Conservation (phyloP, 2,113 vertebrate genomes). For the Bufo bufo region DNA sequence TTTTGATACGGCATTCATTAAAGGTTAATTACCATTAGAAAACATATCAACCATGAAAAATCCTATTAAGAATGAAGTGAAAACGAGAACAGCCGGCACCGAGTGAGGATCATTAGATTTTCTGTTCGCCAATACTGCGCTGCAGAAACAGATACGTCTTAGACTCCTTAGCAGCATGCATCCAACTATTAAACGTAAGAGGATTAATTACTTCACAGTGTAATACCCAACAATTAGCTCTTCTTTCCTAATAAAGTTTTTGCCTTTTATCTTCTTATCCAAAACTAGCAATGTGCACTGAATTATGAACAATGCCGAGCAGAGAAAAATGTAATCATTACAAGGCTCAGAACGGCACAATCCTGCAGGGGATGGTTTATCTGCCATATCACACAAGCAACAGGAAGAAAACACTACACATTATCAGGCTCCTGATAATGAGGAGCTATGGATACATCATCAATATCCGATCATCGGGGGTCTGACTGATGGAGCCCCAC, state of each 20-base stretch:
- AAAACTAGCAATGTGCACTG: neutral
- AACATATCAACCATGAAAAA: conserved; percentile 51
- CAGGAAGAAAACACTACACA: neutral
- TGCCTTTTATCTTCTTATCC: neutral
- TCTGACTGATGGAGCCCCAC: too few species aligned
- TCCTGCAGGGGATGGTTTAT: neutral
- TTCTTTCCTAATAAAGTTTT: conserved; percentile 47
- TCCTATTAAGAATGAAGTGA: conserved; percentile 51
- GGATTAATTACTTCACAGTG: conserved; percentile 38
- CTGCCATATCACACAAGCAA: neutral
- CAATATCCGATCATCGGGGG: too few species aligned
- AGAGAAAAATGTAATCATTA: neutral
- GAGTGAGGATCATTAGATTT: conserved; percentile 43
- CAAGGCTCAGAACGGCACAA: neutral
- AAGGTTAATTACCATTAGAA: conserved; percentile 55
- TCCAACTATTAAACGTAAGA: conserved; percentile 47
- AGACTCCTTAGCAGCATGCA: conserved; percentile 39
- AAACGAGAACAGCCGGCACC: conserved; percentile 45
- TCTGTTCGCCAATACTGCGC: conserved; percentile 7
- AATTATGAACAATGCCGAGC: neutral
- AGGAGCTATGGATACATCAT: too few species aligned
- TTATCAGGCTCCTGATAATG: too few species aligned
- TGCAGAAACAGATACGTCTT: conserved; percentile 39
- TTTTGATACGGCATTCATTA: conserved; percentile 53
- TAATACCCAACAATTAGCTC: conserved; percentile 49